Conservation (phyloP, 2,113 vertebrate species). For the Stegostoma tigrinum region DNA sequence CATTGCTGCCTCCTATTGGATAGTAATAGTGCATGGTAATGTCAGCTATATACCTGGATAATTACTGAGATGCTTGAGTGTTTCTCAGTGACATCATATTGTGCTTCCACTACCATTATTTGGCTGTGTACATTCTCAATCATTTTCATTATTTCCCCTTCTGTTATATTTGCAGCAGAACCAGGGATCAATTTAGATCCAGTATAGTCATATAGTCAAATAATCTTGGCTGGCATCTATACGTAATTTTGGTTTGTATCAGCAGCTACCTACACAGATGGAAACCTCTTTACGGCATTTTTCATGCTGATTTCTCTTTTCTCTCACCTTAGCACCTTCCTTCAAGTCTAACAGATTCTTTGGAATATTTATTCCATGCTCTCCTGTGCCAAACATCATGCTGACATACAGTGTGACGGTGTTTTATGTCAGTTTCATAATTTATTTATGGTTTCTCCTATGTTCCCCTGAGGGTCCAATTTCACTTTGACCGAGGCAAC, state of each 20-base stretch:
- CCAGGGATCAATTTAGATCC: not conserved
- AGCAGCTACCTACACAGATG: not conserved
- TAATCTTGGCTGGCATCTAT: not conserved
- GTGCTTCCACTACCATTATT: not conserved
- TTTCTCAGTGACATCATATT: not conserved
- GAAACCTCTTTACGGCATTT: not conserved
- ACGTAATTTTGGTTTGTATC: not conserved
- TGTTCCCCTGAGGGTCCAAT: not conserved
- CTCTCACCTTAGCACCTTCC: not conserved
- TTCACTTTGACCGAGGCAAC: not conserved
- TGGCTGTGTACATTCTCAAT: not conserved
- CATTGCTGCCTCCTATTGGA: no score
- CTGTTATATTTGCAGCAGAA: not conserved
- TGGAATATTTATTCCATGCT: not conserved
- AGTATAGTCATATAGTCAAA: not conserved
- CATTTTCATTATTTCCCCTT: not conserved
- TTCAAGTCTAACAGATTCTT: not conserved
- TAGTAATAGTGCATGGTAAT: not conserved
- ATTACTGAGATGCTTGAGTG: not conserved
- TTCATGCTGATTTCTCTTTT: slow-evolving; percentile 1
- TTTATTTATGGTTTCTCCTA: not conserved
- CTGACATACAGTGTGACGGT: not conserved
- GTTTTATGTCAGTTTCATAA: not conserved
- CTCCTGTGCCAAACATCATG: not conserved
- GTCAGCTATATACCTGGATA: not conserved